These are phyloP conservation scores for Polydrusus cervinus DNA, from an alignment of 2,888 invertebrate genomes.

Conservation along the genomic window DNA sequence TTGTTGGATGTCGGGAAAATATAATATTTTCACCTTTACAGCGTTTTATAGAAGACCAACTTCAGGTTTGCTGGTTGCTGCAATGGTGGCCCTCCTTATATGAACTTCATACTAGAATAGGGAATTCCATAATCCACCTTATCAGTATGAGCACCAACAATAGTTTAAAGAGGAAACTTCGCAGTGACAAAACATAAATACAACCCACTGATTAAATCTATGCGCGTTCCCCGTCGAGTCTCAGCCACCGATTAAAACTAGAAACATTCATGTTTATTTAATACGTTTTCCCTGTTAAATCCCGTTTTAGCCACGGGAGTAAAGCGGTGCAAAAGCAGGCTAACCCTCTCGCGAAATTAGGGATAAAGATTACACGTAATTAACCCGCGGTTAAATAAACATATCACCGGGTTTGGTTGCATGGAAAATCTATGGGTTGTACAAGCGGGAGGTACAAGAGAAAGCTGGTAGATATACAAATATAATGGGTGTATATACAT, in stretches of 20 bases:
- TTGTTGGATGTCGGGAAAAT: too few species aligned
- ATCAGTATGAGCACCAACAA: neutral
- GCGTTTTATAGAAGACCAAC: too few species aligned
- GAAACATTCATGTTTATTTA: constrained; percentile 48
- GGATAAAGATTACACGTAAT: constrained; percentile 52
- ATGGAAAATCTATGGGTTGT: constrained; percentile 33
- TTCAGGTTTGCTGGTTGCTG: too few species aligned
- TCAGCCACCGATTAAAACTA: constrained; percentile 43
- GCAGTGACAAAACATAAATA: neutral
- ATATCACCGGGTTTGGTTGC: constrained; percentile 34
- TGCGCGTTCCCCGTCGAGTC: constrained; percentile 10
- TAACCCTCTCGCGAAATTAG: constrained; percentile 42
- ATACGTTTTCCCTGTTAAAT: constrained; percentile 34
- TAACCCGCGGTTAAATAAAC: constrained; percentile 47
- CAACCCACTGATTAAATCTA: constrained; percentile 32
- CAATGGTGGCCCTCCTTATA: too few species aligned
- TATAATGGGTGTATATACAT: neutral
- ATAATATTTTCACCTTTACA: too few species aligned
- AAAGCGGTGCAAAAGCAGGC: constrained; percentile 37
- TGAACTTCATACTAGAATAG: neutral
- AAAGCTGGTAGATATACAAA: neutral
- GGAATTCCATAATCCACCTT: neutral
- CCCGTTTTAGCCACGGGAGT: constrained; percentile 35
- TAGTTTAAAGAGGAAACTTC: constrained; percentile 6
- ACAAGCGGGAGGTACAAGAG: neutral